Percentiles rank a stretch among this genome's conserved stretches.
phyloP scores from a whole-genome alignment of 2,113 vertebrate species.

The Amia ocellicauda region DNA sequence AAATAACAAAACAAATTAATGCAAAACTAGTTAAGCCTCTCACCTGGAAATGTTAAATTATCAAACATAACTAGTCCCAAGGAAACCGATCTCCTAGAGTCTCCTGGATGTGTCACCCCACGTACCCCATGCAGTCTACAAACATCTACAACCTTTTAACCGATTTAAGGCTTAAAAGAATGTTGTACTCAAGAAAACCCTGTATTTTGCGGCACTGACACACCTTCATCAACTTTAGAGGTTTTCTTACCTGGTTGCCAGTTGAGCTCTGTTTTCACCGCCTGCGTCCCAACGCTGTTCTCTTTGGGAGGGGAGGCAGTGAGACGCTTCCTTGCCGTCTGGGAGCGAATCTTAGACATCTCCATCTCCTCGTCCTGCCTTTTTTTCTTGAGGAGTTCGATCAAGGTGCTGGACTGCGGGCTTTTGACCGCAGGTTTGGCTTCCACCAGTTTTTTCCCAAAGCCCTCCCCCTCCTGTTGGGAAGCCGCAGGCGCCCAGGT shows the following conservation, averaged over 20 bases:
- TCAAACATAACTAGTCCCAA: too few species aligned
- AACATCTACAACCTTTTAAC: background rate
- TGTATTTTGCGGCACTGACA: background rate
- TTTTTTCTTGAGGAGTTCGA: slow-evolving; percentile 82
- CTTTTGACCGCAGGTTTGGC: slow-evolving; percentile 71
- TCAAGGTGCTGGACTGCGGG: slow-evolving; percentile 75
- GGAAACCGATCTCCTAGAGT: too few species aligned
- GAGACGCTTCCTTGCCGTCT: slow-evolving; percentile 76
- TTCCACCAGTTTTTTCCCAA: slow-evolving; percentile 69
- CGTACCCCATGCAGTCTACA: background rate
- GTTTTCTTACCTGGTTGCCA: slow-evolving; percentile 76
- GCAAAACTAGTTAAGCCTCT: too few species aligned
- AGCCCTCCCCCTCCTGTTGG: slow-evolving; percentile 66
- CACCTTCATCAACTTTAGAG: background rate
- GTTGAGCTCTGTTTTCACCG: slow-evolving; percentile 75
- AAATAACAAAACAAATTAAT: too few species aligned
- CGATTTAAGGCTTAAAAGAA: too few species aligned
- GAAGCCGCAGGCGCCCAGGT: slow-evolving; percentile 64
- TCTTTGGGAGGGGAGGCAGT: slow-evolving; percentile 75
- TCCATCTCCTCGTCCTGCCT: slow-evolving; percentile 76
- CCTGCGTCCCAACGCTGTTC: slow-evolving; percentile 69
- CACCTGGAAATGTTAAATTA: too few species aligned
- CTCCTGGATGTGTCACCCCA: too few species aligned
- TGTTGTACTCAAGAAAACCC: too few species aligned
- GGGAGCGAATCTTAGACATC: slow-evolving; percentile 64